Evolutionary conservation across 2,888 invertebrate species (phyloP), one percentile per base, ranked within the genome.

Genomic region (Scelioninae gen. 1): DNA sequence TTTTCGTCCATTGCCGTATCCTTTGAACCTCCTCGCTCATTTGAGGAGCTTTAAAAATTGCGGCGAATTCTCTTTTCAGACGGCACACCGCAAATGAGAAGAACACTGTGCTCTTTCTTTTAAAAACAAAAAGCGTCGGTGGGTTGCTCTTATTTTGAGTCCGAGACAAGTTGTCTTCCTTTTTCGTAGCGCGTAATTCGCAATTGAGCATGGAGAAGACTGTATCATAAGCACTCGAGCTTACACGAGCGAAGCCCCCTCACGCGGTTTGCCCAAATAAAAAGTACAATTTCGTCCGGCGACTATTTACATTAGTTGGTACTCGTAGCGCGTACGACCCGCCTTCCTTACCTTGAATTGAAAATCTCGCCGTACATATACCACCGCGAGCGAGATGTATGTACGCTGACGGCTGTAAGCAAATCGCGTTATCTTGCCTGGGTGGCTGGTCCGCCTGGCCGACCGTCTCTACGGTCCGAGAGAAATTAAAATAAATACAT

Each of bases 401-500:
- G 89, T 86, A 83, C 83, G 86, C 86, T 86, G 86, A 84, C 86
- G 87, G 88, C 88, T 89, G 89, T 89, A 89, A 90, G 91, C 88
- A 91, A 91, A 91, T 91, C 91, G 89, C 87, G 90, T 91, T 91
- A 90, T 89, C 89, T 90, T 85, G 87, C 83, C 85, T 84, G 85
- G 84, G 84, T 86, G 86, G 86, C 83, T 86, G 79, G 87, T 76
- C 85, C 75, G 82, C 83, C 77, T 63, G 86, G 85, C 85, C 88
- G 87, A 84, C 88, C 87, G 88, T 89, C 88, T 89, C 88, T 82
- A 84, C 86, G 85, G 74, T 88, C 87, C 87, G 88, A 88, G 87
- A 88, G 88, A 87, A 91, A 91, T 91, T 92, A 91, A 91, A 92
- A 92, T 91, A 90, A 91, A 91, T 91, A 90, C 91, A 91, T 91